Evolutionary conservation across 2,797 vertebrate genomes (phyloP).

Genomic region (Odontamblyopus rebecca): DNA sequence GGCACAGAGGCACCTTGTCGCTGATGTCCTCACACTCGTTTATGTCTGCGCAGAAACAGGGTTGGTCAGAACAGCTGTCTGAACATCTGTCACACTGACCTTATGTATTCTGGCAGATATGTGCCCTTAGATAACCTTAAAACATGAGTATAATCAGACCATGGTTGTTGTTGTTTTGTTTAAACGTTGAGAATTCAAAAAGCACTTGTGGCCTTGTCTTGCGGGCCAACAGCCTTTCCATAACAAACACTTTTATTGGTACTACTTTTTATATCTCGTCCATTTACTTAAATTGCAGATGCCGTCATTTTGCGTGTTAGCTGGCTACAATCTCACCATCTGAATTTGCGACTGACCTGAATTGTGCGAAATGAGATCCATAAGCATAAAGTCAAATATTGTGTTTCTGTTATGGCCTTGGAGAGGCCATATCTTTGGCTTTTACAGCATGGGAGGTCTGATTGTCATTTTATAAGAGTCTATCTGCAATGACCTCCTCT

Average conservation of each 20-base stretch:
- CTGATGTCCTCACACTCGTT: conserved; percentile 91
- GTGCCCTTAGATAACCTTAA: too few relatives aligned
- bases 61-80: conserved; percentile 46
- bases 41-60: conserved; percentile 78
- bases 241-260: conserved; percentile 10
- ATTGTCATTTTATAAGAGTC: conserved; percentile 58
- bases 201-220: not conserved
- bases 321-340: conserved; percentile 32
- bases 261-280: conserved; percentile 11
- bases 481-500: conserved; percentile 46
- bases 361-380: conserved; percentile 37
- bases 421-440: conserved; percentile 34
- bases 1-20: conserved; percentile 82
- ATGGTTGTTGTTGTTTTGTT: not conserved
- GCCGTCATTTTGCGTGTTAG: conserved; percentile 56
- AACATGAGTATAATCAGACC: not conserved
- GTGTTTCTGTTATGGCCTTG: conserved; percentile 60
- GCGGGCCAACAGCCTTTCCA: not conserved
- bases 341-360: conserved; percentile 21
- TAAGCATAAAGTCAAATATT: conserved; percentile 49
- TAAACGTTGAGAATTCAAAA: not conserved
- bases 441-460: conserved; percentile 54
- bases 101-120: conserved; percentile 13
- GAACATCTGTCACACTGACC: conserved; percentile 41
- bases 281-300: conserved; percentile 41